Evolutionary conservation across 2,888 invertebrate species (phyloP).

Genomic region (Pterobdella sp.): DNA sequence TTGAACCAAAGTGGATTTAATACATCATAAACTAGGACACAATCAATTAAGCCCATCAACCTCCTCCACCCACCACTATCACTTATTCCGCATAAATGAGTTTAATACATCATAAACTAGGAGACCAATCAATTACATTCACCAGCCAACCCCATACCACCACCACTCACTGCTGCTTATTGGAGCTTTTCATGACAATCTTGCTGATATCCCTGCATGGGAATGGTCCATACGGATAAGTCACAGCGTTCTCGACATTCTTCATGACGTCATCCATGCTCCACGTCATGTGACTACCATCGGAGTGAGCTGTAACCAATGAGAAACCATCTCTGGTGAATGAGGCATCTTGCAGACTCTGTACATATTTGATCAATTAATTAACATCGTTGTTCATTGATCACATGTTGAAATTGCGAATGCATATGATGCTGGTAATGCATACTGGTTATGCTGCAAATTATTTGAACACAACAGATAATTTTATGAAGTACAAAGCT

Average conservation of each 20-base stretch:
- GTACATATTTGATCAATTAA: too few relatives aligned
- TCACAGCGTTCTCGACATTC: conserved; percentile 21
- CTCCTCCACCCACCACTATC: not conserved
- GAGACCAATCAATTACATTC: too few relatives aligned
- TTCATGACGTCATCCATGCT: conserved; percentile 34
- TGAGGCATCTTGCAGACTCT: conserved; percentile 77
- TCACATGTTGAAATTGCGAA: too few relatives aligned
- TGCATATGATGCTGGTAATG: too few relatives aligned
- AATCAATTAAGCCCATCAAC: not conserved
- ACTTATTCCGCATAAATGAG: too few relatives aligned
- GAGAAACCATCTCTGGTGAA: conserved; percentile 66
- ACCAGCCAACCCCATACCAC: not conserved
- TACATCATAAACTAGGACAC: too few relatives aligned
- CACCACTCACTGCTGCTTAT: conserved; percentile 26
- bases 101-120: too few relatives aligned
- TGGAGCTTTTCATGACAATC: conserved; percentile 52
- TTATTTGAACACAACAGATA: too few relatives aligned
- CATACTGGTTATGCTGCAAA: too few relatives aligned
- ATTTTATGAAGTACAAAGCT: too few relatives aligned
- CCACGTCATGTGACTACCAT: conserved; percentile 77
- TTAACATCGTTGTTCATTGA: too few relatives aligned
- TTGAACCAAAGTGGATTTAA: too few relatives aligned
- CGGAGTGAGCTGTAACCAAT: conserved; percentile 88
- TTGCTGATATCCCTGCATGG: conserved; percentile 80
- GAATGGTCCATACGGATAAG: conserved; percentile 63